Evolutionary conservation across 2,888 invertebrate species (phyloP).

Genomic region (Cylindroiulus punctatus): DNA sequence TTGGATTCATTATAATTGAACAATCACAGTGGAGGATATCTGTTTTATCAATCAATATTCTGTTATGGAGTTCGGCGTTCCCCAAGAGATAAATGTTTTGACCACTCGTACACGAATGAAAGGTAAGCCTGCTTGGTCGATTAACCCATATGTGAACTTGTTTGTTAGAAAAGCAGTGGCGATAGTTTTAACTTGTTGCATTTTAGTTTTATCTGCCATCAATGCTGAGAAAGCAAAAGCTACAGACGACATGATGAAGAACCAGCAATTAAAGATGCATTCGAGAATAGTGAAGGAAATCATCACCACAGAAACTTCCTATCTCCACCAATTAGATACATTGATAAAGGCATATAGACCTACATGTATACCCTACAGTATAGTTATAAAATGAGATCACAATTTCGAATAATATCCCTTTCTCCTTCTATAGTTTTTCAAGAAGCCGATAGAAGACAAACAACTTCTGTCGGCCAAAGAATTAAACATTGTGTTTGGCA

Average conservation of each 20-base stretch:
- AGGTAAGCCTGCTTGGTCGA: neutral
- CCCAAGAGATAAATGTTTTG: conserved; percentile 22
- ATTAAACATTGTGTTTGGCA: conserved; percentile 64
- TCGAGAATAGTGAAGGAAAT: conserved; percentile 21
- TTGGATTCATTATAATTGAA: neutral
- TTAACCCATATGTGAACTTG: neutral
- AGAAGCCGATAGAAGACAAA: conserved; percentile 63
- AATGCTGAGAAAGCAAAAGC: conserved; percentile 6
- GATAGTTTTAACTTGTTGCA: neutral
- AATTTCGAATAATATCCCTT: neutral
- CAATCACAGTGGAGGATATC: neutral
- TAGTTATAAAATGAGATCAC: neutral
- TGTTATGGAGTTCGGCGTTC: conserved; percentile 4
- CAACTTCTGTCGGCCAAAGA: conserved; percentile 63
- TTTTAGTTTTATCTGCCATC: conserved; percentile 28
- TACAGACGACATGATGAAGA: neutral
- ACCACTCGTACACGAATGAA: conserved; percentile 43
- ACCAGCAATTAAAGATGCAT: conserved; percentile 31
- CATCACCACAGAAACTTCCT: conserved; percentile 5
- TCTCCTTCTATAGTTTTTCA: conserved; percentile 62
- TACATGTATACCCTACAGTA: neutral
- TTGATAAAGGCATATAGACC: neutral
- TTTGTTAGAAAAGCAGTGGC: neutral
- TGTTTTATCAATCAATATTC: neutral
- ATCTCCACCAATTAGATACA: conserved; percentile 3